Base-by-base conservation (phyloP, 2,797 vertebrate species). In the Mus spretus region DNA sequence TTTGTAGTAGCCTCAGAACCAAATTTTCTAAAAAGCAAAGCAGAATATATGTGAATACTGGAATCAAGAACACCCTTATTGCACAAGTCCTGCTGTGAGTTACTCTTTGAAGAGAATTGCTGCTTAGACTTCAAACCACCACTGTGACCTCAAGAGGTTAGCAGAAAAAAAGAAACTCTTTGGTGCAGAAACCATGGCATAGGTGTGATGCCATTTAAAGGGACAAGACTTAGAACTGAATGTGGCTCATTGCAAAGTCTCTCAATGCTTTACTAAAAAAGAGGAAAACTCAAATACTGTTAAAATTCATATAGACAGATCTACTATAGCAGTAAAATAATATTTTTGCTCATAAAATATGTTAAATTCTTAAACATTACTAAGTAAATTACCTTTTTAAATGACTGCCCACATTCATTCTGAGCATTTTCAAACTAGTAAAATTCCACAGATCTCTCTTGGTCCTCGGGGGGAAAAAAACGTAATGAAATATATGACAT, bases 181-280 rank as follows among this genome's bases (percentile, higher is more conserved):
- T 89, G 79, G 86, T 89, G 96, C 34, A 92, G 70, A 96, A 85
- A 72, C 93, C 98, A 93, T 95, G 96, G 97, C 98, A 97, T 98
- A 96, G 97, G 93, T 91, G 97, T 90, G 98, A 98, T 98, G 92
- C 94, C 93, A 93, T 94, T 85, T 96, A 98, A 98, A 89, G 84
- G 88, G 75, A 96, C 37, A 97, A 96, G 92, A 91, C 87, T 98
- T 95, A 98, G 93, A 98, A 97, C 85, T 81, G 82, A 93, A 57
- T 98, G 94, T 96, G 95, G 84, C 87, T 97, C 98, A 98, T 89
- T 65, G 98, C 82, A 98, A 97, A 19, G 5, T 96, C 90, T 98
- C 94, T 96, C 94, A 97, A 81, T 89, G 59, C 34, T 96, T 91
- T 93, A 93, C 95, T 96, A 80, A 93, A 97, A 98, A 93, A 7